Conservation (phyloP, 2,113 vertebrate genomes). For the Phodopus roborovskii region DNA sequence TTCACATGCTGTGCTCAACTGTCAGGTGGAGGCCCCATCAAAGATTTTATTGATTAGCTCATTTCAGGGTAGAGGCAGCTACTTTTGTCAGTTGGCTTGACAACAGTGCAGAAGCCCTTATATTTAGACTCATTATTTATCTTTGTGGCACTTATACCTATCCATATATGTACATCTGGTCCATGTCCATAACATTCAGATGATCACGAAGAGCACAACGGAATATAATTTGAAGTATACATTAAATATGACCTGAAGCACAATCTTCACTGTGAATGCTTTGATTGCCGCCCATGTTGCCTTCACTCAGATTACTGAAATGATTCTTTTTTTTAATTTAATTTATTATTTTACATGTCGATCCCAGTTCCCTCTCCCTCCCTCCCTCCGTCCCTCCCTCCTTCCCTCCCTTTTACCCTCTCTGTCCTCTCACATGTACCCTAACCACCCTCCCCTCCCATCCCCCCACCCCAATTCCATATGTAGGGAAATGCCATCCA, state of each 20-base stretch:
- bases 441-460: too few relatives aligned
- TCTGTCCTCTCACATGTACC: too few relatives aligned
- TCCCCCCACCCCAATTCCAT: too few relatives aligned
- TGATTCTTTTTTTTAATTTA: too few relatives aligned
- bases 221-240: not conserved
- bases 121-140: conserved; percentile 23
- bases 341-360: too few relatives aligned
- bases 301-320: not conserved
- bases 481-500: too few relatives aligned
- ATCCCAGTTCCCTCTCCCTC: too few relatives aligned
- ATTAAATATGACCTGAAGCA: not conserved
- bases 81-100: not conserved
- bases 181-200: not conserved
- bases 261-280: not conserved
- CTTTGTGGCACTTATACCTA: not conserved
- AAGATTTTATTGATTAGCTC: conserved; percentile 12
- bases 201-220: not conserved
- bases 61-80: not conserved
- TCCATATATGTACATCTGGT: not conserved
- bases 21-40: not conserved
- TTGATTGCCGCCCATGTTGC: not conserved
- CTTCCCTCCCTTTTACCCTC: too few relatives aligned
- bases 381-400: too few relatives aligned
- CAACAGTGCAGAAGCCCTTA: not conserved
- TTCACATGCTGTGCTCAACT: not conserved